Base-by-base conservation (phyloP, 2,113 vertebrate genomes). In the Rhombomys opimus region DNA sequence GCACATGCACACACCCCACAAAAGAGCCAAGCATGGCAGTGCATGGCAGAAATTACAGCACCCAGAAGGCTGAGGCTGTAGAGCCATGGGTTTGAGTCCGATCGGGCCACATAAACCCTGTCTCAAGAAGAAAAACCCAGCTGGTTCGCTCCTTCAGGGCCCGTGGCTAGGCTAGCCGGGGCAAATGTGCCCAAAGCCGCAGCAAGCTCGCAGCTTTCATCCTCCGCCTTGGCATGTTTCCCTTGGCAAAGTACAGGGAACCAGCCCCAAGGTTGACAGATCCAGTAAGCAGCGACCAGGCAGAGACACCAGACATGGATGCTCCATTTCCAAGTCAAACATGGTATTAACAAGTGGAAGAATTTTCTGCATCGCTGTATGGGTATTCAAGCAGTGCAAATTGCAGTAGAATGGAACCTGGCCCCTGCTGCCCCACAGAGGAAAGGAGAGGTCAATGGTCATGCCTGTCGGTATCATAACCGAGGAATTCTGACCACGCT, bases 171-270 rank as follows among this genome's bases (percentile, higher is more conserved):
- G 46, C 46, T 46, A 46, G 46, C 46, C 46, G 46, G 46, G 46
- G 46, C 46, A 46, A 46, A 46, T 57, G 57, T 84, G n/a, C n/a
- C 27, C 23, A 84, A 9, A 86, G 61, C 17, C 12, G 25, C 59
- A 32, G 38, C 2, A 6, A 38, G 3, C 0, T 3, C 15, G 23
- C 59, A 30, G 32, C 25, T 32, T 32, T 4, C 14, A 6, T 52
- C 14, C 30, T 77, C 27, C 10, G 50, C 52, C 12, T 23, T 2
- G 7, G 25, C 38, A 0, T 46, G 59, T 65, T 65, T 32, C 61
- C 25, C 61, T 65, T 30, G 38, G 22, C 38, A 46, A 46, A 11
- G 27, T 9, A 14, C 38, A 85, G 15, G n/a, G 61, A 50, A 11
- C 82, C 38, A 85, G 23, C 38, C 27, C 41, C 23, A 61, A 41